phyloP scores from a whole-genome alignment of 2,888 invertebrate species.

The Crepidodera aurea region DNA sequence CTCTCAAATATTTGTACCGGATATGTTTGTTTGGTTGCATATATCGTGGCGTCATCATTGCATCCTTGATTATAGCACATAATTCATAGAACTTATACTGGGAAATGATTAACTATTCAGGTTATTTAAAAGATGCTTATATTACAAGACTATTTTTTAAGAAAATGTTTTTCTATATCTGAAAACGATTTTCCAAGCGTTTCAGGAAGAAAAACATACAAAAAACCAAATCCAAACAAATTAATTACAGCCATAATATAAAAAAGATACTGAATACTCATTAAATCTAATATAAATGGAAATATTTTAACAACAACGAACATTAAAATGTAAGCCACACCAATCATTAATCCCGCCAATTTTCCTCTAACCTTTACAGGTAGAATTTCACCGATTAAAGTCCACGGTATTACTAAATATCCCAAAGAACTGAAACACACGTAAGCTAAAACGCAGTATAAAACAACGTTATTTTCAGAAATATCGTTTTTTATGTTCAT shows the following conservation, averaged over 20 bases:
- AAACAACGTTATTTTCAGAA: conserved; percentile 57
- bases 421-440: conserved; percentile 66
- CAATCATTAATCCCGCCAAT: conserved; percentile 64
- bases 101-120: no score
- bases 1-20: no score
- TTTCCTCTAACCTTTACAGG: conserved; percentile 65
- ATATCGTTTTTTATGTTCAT: conserved; percentile 47
- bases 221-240: conserved; percentile 60
- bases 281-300: conserved; percentile 60
- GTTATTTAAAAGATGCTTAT: no score
- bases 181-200: conserved; percentile 66
- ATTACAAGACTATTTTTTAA: no score
- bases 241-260: conserved; percentile 62
- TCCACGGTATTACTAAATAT: conserved; percentile 68
- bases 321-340: conserved; percentile 66
- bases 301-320: conserved; percentile 65
- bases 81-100: no score
- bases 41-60: no score
- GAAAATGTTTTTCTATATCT: conserved; percentile 65
- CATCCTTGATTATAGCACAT: no score
- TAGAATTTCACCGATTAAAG: conserved; percentile 65
- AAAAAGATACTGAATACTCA: conserved; percentile 62
- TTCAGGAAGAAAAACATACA: conserved; percentile 66
- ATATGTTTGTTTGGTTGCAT: no score
- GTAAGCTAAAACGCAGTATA: conserved; percentile 63